Conservation (phyloP, 2,113 vertebrate genomes). For the Sminthopsis crassicaudata region DNA sequence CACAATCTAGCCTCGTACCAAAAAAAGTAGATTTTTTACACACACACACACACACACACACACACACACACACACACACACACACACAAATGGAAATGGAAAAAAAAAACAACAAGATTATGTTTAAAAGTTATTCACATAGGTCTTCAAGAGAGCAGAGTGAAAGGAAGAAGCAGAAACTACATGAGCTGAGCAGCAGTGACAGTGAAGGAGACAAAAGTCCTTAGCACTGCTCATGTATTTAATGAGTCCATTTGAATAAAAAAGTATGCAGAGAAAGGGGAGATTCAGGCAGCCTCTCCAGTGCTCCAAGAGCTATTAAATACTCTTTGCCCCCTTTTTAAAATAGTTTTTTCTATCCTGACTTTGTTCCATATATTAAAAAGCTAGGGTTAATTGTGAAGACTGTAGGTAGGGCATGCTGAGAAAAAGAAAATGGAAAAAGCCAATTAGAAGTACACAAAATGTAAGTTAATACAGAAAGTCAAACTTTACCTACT, state of each 20-base stretch:
- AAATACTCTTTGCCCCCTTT: background rate
- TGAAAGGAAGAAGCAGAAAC: no score
- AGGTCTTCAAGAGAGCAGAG: no score
- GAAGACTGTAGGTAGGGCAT: background rate
- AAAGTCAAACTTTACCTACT: background rate
- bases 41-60: no score
- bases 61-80: no score
- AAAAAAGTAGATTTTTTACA: no score
- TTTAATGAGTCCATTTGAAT: background rate
- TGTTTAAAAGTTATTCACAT: no score
- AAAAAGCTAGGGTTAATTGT: background rate
- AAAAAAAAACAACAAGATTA: no score
- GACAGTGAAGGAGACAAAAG: background rate
- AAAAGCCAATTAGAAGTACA: background rate
- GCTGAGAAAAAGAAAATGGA: background rate
- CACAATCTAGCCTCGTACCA: no score
- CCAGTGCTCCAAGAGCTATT: background rate
- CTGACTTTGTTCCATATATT: background rate
- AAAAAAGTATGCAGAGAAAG: background rate
- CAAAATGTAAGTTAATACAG: background rate
- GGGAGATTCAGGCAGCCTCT: no score
- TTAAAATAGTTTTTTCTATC: background rate
- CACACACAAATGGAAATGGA: no score
- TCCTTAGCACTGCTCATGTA: background rate
- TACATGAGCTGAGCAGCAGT: no score